These are phyloP conservation scores for Cryptoleucopteryx plumbea DNA, from an alignment of 2,113 vertebrate genomes.

Conservation along the genomic window DNA sequence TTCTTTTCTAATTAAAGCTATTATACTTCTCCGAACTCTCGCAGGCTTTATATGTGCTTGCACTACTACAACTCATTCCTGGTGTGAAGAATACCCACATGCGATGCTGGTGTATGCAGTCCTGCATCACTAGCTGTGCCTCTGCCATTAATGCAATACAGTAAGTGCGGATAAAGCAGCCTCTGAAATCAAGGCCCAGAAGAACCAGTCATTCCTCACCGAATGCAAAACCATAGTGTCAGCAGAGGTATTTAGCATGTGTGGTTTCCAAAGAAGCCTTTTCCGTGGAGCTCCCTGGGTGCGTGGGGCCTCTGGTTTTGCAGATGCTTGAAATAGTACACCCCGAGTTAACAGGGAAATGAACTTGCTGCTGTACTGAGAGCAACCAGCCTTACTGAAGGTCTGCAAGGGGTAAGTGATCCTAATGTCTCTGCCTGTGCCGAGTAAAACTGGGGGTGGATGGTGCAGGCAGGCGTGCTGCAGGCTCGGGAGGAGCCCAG, in stretches of 20 bases:
- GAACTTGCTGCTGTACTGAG: not conserved
- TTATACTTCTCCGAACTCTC: not conserved
- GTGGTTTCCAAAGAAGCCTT: not conserved
- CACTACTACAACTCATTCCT: not conserved
- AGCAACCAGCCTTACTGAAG: no score
- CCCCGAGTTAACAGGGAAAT: not conserved
- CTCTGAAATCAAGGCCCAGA: not conserved
- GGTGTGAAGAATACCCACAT: accelerated
- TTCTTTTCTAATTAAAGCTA: not conserved
- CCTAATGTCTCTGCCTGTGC: accelerated
- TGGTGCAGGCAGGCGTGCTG: not conserved
- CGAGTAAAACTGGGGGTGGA: not conserved
- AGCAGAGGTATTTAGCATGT: accelerated
- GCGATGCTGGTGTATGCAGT: accelerated
- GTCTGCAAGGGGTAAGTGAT: not conserved
- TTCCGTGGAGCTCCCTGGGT: not conserved
- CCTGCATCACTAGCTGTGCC: not conserved
- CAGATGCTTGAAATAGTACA: not conserved
- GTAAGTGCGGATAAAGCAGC: accelerated
- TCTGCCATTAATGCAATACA: accelerated
- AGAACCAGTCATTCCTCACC: not conserved
- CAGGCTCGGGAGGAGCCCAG: not conserved
- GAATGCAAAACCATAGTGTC: accelerated
- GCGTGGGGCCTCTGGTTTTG: not conserved
- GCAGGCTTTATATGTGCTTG: not conserved